phyloP scores from a whole-genome alignment of 2,113 vertebrate genomes.

The Ailuropoda melanoleuca region DNA sequence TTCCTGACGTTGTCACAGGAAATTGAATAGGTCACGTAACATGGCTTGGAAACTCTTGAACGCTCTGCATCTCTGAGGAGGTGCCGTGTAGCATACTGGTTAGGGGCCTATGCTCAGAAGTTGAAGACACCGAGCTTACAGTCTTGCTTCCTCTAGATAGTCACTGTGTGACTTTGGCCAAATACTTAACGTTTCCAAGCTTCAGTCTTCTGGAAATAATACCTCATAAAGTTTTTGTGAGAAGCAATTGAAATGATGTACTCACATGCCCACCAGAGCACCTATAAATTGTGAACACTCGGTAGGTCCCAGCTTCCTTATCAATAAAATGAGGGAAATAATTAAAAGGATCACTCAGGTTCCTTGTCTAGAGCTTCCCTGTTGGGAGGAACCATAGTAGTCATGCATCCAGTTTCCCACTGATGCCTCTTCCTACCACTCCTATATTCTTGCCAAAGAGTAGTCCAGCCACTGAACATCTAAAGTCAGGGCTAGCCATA shows the following conservation, averaged over 20 bases:
- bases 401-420: background rate
- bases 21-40: background rate
- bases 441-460: background rate
- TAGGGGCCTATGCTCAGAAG: background rate
- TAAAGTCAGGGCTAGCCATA: background rate
- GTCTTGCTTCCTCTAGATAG: background rate
- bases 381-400: background rate
- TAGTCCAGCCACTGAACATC: background rate
- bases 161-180: background rate
- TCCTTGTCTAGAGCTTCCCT: background rate
- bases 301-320: background rate
- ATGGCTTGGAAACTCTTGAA: background rate
- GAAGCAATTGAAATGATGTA: background rate
- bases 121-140: background rate
- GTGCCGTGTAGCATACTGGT: background rate
- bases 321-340: background rate
- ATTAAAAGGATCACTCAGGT: background rate
- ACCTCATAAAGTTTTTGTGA: background rate
- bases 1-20: background rate
- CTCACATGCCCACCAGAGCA: background rate
- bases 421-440: background rate
- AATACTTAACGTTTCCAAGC: background rate
- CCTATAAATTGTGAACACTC: background rate
- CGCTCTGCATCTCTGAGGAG: background rate
- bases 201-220: background rate